These are phyloP conservation scores for Madoqua kirkii DNA, from an alignment of 2,113 vertebrate species.

Conservation along the genomic window DNA sequence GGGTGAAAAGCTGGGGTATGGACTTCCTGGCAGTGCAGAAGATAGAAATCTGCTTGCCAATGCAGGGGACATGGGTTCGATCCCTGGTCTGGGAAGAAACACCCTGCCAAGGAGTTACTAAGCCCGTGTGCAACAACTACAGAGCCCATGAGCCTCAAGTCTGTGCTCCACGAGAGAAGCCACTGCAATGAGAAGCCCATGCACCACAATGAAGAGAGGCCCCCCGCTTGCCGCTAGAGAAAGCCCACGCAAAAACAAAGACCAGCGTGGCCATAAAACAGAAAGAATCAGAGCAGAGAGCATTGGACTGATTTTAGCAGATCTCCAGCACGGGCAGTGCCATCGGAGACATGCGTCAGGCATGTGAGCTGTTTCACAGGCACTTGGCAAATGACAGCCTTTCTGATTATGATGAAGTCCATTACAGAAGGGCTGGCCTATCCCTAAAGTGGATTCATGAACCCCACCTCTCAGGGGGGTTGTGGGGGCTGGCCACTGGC, in stretches of 20 bases:
- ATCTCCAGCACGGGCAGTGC: fast-evolving
- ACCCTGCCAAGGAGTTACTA: background rate
- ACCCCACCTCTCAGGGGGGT: background rate
- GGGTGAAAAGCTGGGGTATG: background rate
- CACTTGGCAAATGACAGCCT: background rate
- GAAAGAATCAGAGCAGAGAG: background rate
- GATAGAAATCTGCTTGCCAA: background rate
- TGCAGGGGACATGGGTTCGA: background rate
- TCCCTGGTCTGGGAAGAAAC: background rate
- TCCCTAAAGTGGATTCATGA: background rate
- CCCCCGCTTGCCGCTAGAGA: background rate
- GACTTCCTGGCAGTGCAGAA: background rate
- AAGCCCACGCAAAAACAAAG: background rate
- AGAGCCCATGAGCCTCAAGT: background rate
- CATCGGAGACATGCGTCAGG: fast-evolving
- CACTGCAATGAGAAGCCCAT: fast-evolving
- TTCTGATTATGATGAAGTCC: background rate
- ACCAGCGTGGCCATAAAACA: background rate
- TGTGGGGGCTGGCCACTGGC: background rate
- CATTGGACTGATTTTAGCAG: background rate
- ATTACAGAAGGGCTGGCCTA: fast-evolving
- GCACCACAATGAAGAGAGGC: background rate
- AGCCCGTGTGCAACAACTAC: background rate
- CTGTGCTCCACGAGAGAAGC: background rate
- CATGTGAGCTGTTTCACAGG: fast-evolving